phyloP scores from a whole-genome alignment of 1,140 invertebrate genomes.

The Penaeus indicus region DNA sequence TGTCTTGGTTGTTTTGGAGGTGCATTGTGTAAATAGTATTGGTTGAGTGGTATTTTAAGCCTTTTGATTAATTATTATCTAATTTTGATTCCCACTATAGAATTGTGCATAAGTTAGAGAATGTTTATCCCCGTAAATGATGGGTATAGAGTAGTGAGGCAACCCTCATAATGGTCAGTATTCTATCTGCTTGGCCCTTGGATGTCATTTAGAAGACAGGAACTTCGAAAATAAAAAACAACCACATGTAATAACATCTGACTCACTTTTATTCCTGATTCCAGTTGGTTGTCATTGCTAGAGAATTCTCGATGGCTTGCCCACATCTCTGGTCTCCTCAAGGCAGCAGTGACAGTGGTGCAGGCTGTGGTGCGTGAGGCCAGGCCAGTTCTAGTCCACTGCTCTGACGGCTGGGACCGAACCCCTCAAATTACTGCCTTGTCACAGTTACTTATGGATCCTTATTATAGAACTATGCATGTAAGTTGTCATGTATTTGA shows the following conservation, averaged over 20 bases:
- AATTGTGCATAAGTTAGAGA: too few relatives aligned
- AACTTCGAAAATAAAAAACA: not conserved
- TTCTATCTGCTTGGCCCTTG: too few relatives aligned
- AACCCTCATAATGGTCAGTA: too few relatives aligned
- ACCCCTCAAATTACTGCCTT: conserved; percentile 94
- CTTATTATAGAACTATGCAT: conserved; percentile 91
- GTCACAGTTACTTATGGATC: conserved; percentile 92
- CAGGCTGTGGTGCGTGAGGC: conserved; percentile 85
- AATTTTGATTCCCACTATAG: too few relatives aligned
- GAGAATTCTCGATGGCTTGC: conserved; percentile 93
- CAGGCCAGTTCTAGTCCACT: conserved; percentile 93
- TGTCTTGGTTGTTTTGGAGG: not conserved
- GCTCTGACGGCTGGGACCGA: conserved; percentile 97
- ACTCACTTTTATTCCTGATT: conserved; percentile 51
- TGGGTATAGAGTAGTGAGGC: too few relatives aligned
- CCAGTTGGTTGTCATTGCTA: conserved; percentile 87
- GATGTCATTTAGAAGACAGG: too few relatives aligned
- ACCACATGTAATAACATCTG: not conserved
- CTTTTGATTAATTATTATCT: too few relatives aligned
- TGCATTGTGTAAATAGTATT: not conserved
- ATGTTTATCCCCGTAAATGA: too few relatives aligned
- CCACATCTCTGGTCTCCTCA: conserved; percentile 86
- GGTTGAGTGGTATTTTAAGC: too few relatives aligned
- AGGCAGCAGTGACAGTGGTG: conserved; percentile 83
- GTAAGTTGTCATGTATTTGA: conserved; percentile 72